Evolutionary conservation across 2,888 invertebrate species (phyloP).

Genomic region (Parnassius orleans): DNA sequence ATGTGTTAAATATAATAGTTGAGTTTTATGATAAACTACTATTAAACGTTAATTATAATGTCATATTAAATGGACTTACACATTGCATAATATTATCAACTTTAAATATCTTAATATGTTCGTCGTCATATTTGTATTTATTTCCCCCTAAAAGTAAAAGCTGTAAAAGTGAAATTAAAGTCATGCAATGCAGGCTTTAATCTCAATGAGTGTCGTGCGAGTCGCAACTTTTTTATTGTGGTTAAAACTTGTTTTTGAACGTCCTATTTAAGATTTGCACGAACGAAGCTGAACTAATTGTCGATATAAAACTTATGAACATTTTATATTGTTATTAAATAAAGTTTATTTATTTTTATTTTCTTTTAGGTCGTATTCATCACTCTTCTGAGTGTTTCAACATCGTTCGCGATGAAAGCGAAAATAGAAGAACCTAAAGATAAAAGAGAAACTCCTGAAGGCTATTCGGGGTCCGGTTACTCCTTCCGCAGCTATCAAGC

Average conservation of each 20-base stretch:
- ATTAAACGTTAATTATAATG: no score
- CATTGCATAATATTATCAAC: no score
- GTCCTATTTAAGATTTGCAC: constrained; percentile 43
- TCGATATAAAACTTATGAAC: constrained; percentile 2
- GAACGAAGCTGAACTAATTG: constrained; percentile 41
- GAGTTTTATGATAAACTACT: no score
- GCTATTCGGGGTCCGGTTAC: constrained; percentile 49
- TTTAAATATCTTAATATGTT: neutral
- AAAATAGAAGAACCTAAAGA: constrained; percentile 63
- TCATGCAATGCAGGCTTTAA: constrained; percentile 63
- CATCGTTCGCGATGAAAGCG: constrained; percentile 58
- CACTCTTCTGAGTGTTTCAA: constrained; percentile 59
- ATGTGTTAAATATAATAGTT: neutral
- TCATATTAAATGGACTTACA: no score
- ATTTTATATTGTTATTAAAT: constrained; percentile 33
- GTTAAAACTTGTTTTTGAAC: constrained; percentile 41
- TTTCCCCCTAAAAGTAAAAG: constrained; percentile 60
- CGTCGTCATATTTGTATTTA: constrained; percentile 29
- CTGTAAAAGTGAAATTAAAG: constrained; percentile 73
- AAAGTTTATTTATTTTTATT: neutral
- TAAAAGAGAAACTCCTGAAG: constrained; percentile 62
- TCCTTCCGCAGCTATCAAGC: constrained; percentile 42
- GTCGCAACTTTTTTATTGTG: constrained; percentile 44
- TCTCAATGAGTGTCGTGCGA: constrained; percentile 67
- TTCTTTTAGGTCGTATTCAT: constrained; percentile 64